Evolutionary conservation across 2,113 vertebrate species (phyloP), one percentile per base, ranked within the genome.

Genomic region (Poecile atricapillus): DNA sequence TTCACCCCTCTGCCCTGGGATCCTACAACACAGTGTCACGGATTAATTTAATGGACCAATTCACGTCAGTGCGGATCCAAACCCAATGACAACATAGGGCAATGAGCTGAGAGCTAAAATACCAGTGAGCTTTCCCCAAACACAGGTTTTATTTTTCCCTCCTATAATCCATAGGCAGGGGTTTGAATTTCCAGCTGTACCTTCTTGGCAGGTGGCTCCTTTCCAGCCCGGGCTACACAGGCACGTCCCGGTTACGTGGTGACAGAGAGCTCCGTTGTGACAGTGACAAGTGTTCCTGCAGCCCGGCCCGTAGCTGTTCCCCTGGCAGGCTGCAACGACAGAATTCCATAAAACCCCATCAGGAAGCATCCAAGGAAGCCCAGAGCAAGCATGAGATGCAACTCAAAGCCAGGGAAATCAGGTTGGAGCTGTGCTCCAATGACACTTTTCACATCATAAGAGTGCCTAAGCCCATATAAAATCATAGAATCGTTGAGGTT

Each of bases 261-360:
- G 92, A 63, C 97, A 98, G 91, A 76, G 85, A 4, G 95, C 96
- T 89, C 95, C 86, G 4, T 97, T 97, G 91, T 97, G 97, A 94
- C 97, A 97, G 60, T 90, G 89, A 77, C 97, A 98, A 67, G 68
- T 24, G 77, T 68, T 91, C 93, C 92, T 92, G 91, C 96, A 98
- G 83, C 65, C 80, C 19, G 97, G 77, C 73, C 97, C 96, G 2
- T 96, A 97, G 62, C 59, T 91, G 80, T 95, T 94, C 49, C 52
- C 77, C 27, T 88, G 96, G 92, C 97, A 98, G 50, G 90, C 97
- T 98, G 96, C 59, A 95, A 78, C 0, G 28, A 76, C 41, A 95
- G 3, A 87, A 86, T 43, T 55, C 76, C 62, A 71, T 7, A 87
- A 87, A 84, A 68, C 3, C 4, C 31, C 35, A 37, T 59, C 63